Conservation (phyloP, 2,113 vertebrate species). For the Tricholaema leucomelas region DNA sequence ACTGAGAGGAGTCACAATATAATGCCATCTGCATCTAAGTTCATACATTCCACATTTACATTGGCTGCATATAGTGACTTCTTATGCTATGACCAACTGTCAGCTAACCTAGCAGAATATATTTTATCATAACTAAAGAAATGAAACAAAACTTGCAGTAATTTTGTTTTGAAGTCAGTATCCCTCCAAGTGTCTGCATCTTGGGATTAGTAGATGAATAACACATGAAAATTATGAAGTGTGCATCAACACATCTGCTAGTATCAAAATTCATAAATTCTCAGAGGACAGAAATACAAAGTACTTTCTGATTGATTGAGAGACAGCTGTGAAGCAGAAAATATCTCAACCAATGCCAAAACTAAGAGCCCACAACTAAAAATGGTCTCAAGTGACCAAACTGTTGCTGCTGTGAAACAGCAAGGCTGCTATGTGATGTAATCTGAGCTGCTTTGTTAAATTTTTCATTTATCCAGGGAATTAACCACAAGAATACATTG, state of each 20-base stretch:
- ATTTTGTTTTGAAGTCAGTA: neutral
- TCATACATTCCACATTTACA: neutral
- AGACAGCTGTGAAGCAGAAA: constrained; percentile 21
- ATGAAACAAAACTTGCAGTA: neutral
- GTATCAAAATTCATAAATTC: neutral
- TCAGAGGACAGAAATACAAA: neutral
- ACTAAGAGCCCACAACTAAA: neutral
- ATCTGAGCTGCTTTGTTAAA: neutral
- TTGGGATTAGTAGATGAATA: neutral
- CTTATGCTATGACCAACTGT: neutral
- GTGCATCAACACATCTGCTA: neutral
- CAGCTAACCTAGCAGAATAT: neutral
- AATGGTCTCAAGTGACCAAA: neutral
- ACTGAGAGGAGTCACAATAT: neutral
- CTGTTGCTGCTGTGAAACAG: neutral
- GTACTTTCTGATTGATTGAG: neutral
- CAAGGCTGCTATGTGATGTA: neutral
- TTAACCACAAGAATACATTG: neutral
- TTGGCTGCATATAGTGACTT: neutral
- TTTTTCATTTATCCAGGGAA: neutral
- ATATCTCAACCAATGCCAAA: neutral
- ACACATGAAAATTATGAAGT: neutral
- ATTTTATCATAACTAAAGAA: neutral
- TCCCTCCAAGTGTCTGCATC: neutral
- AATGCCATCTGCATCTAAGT: neutral